Evolutionary conservation across 2,113 vertebrate species (phyloP).

Genomic region (Cardinalis cardinalis): DNA sequence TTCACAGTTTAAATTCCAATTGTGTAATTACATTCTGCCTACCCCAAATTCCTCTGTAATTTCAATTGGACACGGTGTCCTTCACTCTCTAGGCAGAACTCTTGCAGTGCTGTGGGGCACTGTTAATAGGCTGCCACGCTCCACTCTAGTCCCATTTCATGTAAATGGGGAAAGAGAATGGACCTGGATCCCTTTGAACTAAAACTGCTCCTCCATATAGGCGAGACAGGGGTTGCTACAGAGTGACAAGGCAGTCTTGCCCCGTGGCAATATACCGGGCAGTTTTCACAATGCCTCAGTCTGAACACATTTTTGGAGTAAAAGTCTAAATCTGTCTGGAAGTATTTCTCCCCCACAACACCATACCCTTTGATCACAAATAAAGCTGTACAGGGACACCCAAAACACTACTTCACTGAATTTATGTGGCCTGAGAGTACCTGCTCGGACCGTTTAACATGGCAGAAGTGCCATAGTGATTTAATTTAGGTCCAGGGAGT

Average conservation of each 20-base stretch:
- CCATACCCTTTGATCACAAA: conserved; percentile 33
- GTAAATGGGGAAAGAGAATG: conserved; percentile 60
- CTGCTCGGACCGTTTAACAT: conserved; percentile 23
- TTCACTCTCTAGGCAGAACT: conserved; percentile 55
- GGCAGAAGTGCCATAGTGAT: conserved; percentile 34
- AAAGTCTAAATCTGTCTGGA: conserved; percentile 31
- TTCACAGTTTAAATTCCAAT: conserved; percentile 71
- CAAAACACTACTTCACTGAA: conserved; percentile 37
- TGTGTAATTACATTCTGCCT: conserved; percentile 73
- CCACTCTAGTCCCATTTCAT: conserved; percentile 62
- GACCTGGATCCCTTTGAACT: conserved; percentile 56
- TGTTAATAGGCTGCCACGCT: conserved; percentile 61
- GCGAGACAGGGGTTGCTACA: conserved; percentile 6
- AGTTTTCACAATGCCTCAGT: neutral
- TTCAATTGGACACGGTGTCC: conserved; percentile 63
- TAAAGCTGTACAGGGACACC: conserved; percentile 23
- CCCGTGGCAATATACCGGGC: conserved; percentile 8
- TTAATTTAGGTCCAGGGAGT: conserved; percentile 31
- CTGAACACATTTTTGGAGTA: conserved; percentile 35
- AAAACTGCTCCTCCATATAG: conserved; percentile 30
- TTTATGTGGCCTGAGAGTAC: conserved; percentile 45
- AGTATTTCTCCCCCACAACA: conserved; percentile 30
- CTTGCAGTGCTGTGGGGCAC: conserved; percentile 52
- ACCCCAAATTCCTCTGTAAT: conserved; percentile 62
- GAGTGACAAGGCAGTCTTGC: conserved; percentile 39